Conservation (phyloP, 2,113 vertebrate genomes). For the Malurus elegans region DNA sequence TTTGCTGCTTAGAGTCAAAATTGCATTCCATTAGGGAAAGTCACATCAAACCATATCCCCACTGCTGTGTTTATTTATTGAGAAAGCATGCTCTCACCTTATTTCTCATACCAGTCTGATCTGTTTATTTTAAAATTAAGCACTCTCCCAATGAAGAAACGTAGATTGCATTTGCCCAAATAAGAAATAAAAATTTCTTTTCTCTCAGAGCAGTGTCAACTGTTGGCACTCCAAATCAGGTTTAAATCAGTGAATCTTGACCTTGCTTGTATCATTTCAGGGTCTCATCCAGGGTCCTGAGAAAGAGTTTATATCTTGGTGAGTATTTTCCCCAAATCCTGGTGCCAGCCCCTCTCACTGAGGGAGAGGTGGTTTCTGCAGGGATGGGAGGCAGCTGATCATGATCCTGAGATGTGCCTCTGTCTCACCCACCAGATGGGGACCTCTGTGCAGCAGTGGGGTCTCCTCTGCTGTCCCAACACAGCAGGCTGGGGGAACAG, state of each 20-base stretch:
- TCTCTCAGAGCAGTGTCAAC: background rate
- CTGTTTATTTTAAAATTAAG: slow-evolving; percentile 53
- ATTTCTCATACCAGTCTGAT: slow-evolving; percentile 39
- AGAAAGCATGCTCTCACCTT: slow-evolving; percentile 58
- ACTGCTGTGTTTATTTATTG: slow-evolving; percentile 43
- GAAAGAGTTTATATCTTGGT: background rate
- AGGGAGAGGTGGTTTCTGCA: background rate
- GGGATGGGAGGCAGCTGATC: background rate
- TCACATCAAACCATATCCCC: slow-evolving; percentile 4
- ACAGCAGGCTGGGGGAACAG: background rate
- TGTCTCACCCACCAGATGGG: background rate
- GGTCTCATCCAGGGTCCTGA: background rate
- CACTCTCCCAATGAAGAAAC: slow-evolving; percentile 15
- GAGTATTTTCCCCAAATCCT: background rate
- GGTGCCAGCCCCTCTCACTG: rapidly evolving
- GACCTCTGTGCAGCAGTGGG: background rate
- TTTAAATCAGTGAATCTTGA: background rate
- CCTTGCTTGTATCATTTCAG: background rate
- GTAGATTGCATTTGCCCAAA: background rate
- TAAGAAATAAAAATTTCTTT: background rate
- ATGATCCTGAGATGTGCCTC: background rate
- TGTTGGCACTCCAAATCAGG: background rate
- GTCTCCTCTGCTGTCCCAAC: background rate
- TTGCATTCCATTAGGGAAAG: slow-evolving; percentile 35
- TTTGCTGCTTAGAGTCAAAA: slow-evolving; percentile 51